Conservation (phyloP, 1,140 invertebrate genomes). For the Pogonomyrmex californicus region DNA sequence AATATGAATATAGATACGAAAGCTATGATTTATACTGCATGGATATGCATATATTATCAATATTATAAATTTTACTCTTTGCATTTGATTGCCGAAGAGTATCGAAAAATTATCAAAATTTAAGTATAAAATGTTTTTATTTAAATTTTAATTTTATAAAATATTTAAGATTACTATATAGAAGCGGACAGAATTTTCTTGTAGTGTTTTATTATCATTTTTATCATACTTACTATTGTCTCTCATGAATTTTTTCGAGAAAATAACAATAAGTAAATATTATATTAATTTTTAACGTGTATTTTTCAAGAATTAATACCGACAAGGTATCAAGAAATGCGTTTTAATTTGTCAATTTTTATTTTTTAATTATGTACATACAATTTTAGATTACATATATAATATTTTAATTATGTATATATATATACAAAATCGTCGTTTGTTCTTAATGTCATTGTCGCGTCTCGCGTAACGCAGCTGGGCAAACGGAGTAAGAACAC, state of each 20-base stretch:
- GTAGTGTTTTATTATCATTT: background rate
- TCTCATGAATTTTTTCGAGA: background rate
- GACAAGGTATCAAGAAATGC: background rate
- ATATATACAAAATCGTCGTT: background rate
- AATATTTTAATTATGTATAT: background rate
- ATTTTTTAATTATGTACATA: background rate
- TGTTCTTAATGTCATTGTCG: background rate
- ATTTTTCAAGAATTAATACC: background rate
- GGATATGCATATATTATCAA: background rate
- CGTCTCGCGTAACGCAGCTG: slow-evolving; percentile 27
- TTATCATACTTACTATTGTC: background rate
- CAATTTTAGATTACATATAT: background rate
- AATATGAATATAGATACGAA: background rate
- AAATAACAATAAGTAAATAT: background rate
- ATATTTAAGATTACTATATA: background rate
- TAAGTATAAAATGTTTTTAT: slow-evolving; percentile 17
- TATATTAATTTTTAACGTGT: background rate
- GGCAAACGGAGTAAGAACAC: slow-evolving; percentile 53
- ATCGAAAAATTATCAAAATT: background rate
- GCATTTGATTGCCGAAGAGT: background rate
- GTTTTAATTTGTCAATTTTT: background rate
- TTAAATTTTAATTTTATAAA: background rate
- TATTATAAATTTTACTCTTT: background rate
- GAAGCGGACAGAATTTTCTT: background rate
- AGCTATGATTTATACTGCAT: background rate